A percentile compares a stretch with the other conserved stretches of the same genome.
phyloP scores from a whole-genome alignment of 1,140 invertebrate genomes.

The Paramacrobiotus metropolitanus region DNA sequence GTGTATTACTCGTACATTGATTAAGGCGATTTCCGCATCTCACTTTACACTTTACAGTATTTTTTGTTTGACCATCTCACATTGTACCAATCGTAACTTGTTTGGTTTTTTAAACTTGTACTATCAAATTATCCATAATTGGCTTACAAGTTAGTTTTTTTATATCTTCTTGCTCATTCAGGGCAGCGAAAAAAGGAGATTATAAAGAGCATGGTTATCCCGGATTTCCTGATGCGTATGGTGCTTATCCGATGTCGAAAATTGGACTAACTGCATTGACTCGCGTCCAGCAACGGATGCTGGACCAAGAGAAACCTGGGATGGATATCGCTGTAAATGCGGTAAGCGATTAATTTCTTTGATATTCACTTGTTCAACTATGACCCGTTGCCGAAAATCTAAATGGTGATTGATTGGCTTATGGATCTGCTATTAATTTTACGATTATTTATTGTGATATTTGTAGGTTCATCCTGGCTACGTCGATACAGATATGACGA shows the following conservation, averaged over 20 bases:
- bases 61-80: not conserved
- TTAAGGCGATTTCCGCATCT: not conserved
- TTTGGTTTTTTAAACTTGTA: not conserved
- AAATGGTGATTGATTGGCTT: conserved; percentile 8
- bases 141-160: not conserved
- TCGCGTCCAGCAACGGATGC: conserved; percentile 36
- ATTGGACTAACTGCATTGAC: conserved; percentile 34
- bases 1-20: too few species aligned
- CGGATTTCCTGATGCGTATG: conserved; percentile 10
- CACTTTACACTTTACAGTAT: not conserved
- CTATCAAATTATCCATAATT: too few species aligned
- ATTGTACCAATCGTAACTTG: not conserved
- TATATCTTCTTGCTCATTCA: conserved; percentile 15
- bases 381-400: not conserved
- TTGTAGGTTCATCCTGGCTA: conserved; percentile 28
- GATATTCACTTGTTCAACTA: not conserved
- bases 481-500: conserved; percentile 47
- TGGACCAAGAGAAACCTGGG: conserved; percentile 25
- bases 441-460: not conserved
- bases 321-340: conserved; percentile 38
- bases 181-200: conserved; percentile 29
- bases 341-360: conserved; percentile 19
- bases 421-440: not conserved
- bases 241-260: conserved; percentile 40
- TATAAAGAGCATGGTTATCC: conserved; percentile 34